A percentile compares a stretch with the other conserved stretches of the same genome.
phyloP scores from a whole-genome alignment of 2,888 invertebrate species.

The Phaedon cochleariae region DNA sequence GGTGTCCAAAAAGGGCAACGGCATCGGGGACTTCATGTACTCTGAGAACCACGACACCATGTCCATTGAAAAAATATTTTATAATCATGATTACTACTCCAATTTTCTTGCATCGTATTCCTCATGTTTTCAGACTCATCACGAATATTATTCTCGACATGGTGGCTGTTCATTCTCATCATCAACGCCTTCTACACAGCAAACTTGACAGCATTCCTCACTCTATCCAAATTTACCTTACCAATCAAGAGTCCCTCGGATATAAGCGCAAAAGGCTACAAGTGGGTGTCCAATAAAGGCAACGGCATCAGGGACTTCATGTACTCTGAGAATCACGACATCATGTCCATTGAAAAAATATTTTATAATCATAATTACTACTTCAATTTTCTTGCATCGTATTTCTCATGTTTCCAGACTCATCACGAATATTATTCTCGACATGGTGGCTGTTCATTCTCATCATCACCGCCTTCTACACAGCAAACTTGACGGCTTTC shows the following conservation, averaged over 20 bases:
- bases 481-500: conserved; percentile 90
- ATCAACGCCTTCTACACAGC: conserved; percentile 91
- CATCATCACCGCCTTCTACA: conserved; percentile 87
- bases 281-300: conserved; percentile 75
- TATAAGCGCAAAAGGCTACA: conserved; percentile 68
- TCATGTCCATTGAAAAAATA: not conserved
- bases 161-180: conserved; percentile 92
- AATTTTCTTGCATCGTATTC: too few species aligned
- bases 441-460: conserved; percentile 94
- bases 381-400: too few species aligned
- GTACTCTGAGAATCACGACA: conserved; percentile 15
- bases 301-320: conserved; percentile 69
- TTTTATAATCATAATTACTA: too few species aligned
- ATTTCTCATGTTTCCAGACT: conserved; percentile 69
- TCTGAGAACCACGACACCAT: conserved; percentile 13
- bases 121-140: conserved; percentile 73
- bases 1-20: conserved; percentile 73
- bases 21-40: conserved; percentile 66
- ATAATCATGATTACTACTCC: too few species aligned
- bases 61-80: not conserved
- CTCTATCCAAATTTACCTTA: conserved; percentile 83
- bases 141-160: conserved; percentile 84
- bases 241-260: conserved; percentile 77
- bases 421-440: conserved; percentile 83
- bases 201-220: conserved; percentile 88